Base-by-base conservation (phyloP, 2,797 vertebrate species). In the Hippoglossus hippoglossus region DNA sequence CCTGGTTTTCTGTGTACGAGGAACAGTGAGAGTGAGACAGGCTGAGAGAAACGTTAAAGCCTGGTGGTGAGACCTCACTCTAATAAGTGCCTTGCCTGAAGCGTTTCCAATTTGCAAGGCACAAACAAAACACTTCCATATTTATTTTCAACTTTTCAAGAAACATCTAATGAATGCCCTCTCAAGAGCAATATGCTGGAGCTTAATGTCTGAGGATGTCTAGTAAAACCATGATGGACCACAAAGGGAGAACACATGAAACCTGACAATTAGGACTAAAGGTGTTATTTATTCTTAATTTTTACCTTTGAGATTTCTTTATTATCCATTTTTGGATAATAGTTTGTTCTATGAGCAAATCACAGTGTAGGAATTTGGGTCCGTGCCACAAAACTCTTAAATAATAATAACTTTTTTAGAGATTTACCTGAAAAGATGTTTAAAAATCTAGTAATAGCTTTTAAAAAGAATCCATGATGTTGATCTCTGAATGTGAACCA, bases 111-210 rank as follows among this genome's bases (percentile, higher is more conserved):
- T 78, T 65, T 71, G 50, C 56, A 64, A 72, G 12, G 36, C 53
- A 70, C 53, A 73, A 74, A 83, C 53, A 78, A 65, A 82, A 66
- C 19, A 1, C 19, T 75, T 82, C 74, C 53, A 76, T 28, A 55
- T 59, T 57, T 61, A 69, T 67, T 70, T 73, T 21, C n/a, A 85
- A 73, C 62, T 85, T 83, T 80, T 82, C 47, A 54, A 66, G 56
- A 82, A 70, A 73, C 44, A 75, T 67, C 3, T 63, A 64, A 76
- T 61, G 71, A 85, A 71, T 31, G 26, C 19, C 11, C 49, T 59
- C 67, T 78, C 54, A 54, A 50, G 57, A 65, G 53, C 68, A 79
- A 69, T 47, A 52, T 66, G 73, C 41, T 46, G 59, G 46, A 54
- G 67, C 71, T 51, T 69, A 74, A 73, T 41, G 60, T 76, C 50